A percentile compares a stretch with the other conserved stretches of the same genome.
phyloP scores from a whole-genome alignment of 2,797 vertebrate genomes.

The Xerus rutilus region DNA sequence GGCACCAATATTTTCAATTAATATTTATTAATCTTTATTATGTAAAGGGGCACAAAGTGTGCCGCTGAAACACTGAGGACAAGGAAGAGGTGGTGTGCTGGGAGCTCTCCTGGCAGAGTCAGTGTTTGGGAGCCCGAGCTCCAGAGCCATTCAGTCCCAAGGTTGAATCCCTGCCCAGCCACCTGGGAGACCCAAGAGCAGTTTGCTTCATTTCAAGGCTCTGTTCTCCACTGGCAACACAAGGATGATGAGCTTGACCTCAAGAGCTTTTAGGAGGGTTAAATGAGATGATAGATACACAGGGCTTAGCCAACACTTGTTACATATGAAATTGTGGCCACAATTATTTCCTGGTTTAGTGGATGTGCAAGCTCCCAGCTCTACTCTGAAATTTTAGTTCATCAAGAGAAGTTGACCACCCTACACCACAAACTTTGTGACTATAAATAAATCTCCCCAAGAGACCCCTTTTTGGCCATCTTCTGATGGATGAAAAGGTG shows the following conservation, averaged over 20 bases:
- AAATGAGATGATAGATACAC: neutral
- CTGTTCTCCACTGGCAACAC: neutral
- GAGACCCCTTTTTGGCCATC: neutral
- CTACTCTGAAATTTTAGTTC: neutral
- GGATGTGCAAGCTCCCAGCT: neutral
- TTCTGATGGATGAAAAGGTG: neutral
- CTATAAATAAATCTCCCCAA: neutral
- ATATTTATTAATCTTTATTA: neutral
- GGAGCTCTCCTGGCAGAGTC: neutral
- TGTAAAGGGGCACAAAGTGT: neutral
- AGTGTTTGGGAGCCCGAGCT: neutral
- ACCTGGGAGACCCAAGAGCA: neutral
- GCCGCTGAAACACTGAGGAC: neutral
- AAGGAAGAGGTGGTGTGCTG: rapidly evolving
- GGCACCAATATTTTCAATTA: neutral
- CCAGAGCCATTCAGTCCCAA: neutral
- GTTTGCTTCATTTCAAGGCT: neutral
- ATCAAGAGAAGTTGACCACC: neutral
- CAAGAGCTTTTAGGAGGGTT: neutral
- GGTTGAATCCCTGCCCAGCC: neutral
- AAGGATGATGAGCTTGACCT: neutral
- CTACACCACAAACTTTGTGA: neutral
- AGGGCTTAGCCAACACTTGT: neutral
- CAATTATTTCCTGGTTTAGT: neutral
- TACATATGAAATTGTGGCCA: neutral